A percentile compares a stretch with the other conserved stretches of the same genome.
Conservation (phyloP, 2,113 vertebrate species). For the Ammospiza caudacuta region DNA sequence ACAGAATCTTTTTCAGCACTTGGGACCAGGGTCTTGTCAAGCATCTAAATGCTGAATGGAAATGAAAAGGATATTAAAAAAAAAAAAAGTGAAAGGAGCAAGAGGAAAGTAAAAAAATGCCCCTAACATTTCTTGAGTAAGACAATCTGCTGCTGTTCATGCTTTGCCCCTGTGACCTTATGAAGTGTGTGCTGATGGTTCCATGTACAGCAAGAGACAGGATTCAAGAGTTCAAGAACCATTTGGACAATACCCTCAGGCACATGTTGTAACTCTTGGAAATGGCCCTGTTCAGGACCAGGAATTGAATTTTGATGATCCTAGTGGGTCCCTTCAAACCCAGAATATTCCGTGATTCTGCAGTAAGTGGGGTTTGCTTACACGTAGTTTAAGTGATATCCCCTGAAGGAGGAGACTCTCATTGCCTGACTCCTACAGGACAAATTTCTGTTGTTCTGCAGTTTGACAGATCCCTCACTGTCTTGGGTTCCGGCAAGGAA, state of each 20-base stretch:
- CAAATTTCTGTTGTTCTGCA: neutral
- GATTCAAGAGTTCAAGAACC: neutral
- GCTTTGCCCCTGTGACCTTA: accelerated
- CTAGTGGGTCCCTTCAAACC: neutral
- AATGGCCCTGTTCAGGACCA: neutral
- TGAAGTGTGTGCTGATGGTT: neutral
- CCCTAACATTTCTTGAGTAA: neutral
- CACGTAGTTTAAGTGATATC: neutral
- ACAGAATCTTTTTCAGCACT: neutral
- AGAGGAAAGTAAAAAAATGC: too few relatives aligned
- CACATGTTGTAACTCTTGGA: neutral
- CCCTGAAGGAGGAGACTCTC: neutral
- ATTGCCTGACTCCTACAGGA: neutral
- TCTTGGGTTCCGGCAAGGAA: too few relatives aligned
- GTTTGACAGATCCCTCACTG: neutral
- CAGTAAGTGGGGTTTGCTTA: neutral
- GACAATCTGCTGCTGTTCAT: neutral
- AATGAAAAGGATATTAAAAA: neutral
- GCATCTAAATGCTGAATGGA: neutral
- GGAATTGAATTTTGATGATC: neutral
- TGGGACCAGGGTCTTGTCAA: neutral
- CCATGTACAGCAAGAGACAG: accelerated
- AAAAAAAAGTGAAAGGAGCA: accelerated
- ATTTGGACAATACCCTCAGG: neutral
- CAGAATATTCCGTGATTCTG: neutral